phyloP scores from a whole-genome alignment of 2,888 invertebrate genomes.

The Deroplatys truncata region DNA sequence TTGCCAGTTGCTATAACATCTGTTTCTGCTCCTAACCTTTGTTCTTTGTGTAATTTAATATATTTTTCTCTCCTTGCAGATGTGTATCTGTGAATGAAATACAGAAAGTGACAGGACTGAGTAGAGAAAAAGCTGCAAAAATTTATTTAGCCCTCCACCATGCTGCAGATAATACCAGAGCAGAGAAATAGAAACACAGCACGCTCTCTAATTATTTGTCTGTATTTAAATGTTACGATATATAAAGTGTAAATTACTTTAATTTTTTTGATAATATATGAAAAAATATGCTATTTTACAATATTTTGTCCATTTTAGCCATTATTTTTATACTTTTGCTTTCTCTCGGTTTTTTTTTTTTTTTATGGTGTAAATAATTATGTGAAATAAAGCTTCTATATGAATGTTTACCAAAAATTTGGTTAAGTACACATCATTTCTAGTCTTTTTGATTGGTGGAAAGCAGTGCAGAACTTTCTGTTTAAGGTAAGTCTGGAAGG shows the following conservation, averaged over 20 bases:
- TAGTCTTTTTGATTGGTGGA: not conserved
- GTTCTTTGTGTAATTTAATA: too few species aligned
- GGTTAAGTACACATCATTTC: not conserved
- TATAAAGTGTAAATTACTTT: not conserved
- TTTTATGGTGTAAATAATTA: not conserved
- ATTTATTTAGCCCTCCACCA: not conserved
- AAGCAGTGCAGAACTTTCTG: not conserved
- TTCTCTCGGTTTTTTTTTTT: not conserved
- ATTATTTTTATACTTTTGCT: not conserved
- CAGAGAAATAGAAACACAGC: not conserved
- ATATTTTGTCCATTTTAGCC: not conserved
- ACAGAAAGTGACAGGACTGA: not conserved
- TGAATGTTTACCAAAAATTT: not conserved
- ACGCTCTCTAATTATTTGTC: not conserved
- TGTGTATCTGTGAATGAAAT: not conserved
- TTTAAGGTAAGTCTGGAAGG: too few species aligned
- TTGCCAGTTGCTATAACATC: too few species aligned
- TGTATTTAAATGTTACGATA: not conserved
- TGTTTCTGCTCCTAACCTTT: too few species aligned
- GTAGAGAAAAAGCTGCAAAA: not conserved
- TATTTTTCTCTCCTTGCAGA: not conserved
- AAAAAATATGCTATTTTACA: not conserved
- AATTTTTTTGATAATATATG: not conserved
- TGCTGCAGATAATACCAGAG: not conserved
- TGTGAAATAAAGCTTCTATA: not conserved